Evolutionary conservation across 92 coral and sea anemone genomes (phyloP).

Genomic region (Palythoa grandiflora): DNA sequence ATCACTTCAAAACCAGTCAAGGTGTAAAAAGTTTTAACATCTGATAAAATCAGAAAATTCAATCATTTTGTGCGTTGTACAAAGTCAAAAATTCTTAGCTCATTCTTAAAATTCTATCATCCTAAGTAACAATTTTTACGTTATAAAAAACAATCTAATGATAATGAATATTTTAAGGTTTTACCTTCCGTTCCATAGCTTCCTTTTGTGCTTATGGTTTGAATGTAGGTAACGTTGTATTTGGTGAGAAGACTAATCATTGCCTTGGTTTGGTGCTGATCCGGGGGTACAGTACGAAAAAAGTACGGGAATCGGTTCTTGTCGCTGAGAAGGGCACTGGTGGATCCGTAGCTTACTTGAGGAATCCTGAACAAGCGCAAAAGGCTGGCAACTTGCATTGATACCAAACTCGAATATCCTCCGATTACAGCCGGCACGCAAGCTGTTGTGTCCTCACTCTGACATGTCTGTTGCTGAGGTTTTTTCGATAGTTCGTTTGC

Average conservation of each 20-base stretch:
- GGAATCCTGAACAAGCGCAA: conserved; percentile 54
- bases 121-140: not conserved
- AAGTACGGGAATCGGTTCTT: conserved; percentile 49
- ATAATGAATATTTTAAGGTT: not conserved
- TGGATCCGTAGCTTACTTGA: conserved; percentile 55
- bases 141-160: not conserved
- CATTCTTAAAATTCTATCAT: not conserved
- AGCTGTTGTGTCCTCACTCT: not conserved
- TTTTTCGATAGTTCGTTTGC: not conserved
- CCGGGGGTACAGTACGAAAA: conserved; percentile 55
- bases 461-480: not conserved
- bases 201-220: conserved; percentile 47
- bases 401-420: conserved; percentile 34
- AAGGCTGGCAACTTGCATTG: conserved; percentile 45
- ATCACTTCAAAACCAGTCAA: too few relatives aligned
- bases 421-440: conserved; percentile 45
- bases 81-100: not conserved
- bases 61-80: too few relatives aligned
- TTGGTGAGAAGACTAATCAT: conserved; percentile 36
- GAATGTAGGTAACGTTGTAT: conserved; percentile 56
- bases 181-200: conserved; percentile 48
- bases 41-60: too few relatives aligned
- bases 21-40: too few relatives aligned
- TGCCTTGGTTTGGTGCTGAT: conserved; percentile 41
- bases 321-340: conserved; percentile 58